Evolutionary conservation across 2,797 vertebrate genomes (phyloP).

Genomic region (Cossypha niveicapilla): DNA sequence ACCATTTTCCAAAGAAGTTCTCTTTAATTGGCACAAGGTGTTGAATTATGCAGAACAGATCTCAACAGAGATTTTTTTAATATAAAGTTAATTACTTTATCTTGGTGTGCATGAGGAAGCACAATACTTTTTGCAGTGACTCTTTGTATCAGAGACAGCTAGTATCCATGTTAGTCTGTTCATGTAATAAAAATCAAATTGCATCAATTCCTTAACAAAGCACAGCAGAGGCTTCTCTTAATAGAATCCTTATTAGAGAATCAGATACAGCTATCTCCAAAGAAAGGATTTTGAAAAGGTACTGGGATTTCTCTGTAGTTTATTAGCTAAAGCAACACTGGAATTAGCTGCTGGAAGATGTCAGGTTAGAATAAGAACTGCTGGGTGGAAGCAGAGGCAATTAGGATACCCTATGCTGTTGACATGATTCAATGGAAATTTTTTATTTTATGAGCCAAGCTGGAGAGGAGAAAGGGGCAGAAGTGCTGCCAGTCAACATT

Average conservation of each 20-base stretch:
- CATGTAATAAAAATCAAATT: slow-evolving; percentile 68
- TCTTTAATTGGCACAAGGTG: slow-evolving; percentile 46
- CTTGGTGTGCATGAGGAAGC: slow-evolving; percentile 37
- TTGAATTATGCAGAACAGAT: slow-evolving; percentile 62
- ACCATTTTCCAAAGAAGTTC: slow-evolving; percentile 20
- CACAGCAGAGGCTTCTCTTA: slow-evolving; percentile 38
- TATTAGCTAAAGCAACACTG: slow-evolving; percentile 31
- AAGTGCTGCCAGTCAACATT: accelerated
- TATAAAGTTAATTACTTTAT: slow-evolving; percentile 63
- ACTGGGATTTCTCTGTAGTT: slow-evolving; percentile 27
- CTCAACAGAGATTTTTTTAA: slow-evolving; percentile 44
- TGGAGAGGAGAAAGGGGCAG: background rate
- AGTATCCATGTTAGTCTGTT: slow-evolving; percentile 44
- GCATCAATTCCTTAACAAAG: slow-evolving; percentile 66
- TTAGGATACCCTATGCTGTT: background rate
- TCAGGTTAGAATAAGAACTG: background rate
- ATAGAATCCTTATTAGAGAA: slow-evolving; percentile 58
- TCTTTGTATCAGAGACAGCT: slow-evolving; percentile 33
- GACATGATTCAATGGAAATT: background rate
- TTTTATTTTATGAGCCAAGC: background rate
- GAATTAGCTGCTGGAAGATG: slow-evolving; percentile 27
- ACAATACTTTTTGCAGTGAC: slow-evolving; percentile 26
- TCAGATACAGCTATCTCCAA: slow-evolving; percentile 45
- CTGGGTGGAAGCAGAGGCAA: background rate
- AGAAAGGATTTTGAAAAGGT: slow-evolving; percentile 41